These are phyloP conservation scores for Centropristis striata DNA, from an alignment of 2,113 vertebrate species.

Conservation along the genomic window DNA sequence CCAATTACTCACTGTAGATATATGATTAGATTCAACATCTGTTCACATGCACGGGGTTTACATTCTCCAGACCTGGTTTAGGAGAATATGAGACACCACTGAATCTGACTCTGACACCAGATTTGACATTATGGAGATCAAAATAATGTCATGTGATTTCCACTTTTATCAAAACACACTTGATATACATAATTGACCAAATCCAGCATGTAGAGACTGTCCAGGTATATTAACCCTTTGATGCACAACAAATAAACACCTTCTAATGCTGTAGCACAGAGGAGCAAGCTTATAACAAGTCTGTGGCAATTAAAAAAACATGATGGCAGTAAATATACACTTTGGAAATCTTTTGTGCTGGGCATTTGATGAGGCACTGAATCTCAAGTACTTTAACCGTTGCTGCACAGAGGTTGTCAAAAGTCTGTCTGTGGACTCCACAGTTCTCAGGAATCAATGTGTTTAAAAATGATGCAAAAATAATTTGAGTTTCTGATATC, in stretches of 20 bases:
- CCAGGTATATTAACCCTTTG: too few relatives aligned
- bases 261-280: not conserved
- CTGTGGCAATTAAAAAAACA: not conserved
- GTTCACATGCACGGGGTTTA: not conserved
- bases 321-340: not conserved
- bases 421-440: not conserved
- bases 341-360: too few relatives aligned
- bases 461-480: not conserved
- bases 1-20: not conserved
- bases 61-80: not conserved
- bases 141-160: not conserved
- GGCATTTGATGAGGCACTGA: not conserved
- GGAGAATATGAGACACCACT: not conserved
- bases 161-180: not conserved
- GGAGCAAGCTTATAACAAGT: not conserved
- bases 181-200: too few relatives aligned
- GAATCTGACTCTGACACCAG: not conserved
- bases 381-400: not conserved
- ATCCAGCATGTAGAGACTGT: too few relatives aligned
- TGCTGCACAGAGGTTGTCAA: not conserved
- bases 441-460: not conserved
- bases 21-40: not conserved
- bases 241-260: too few relatives aligned
- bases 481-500: too few relatives aligned
- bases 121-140: not conserved